Evolutionary conservation across 2,797 vertebrate genomes (phyloP).

Genomic region (Threskiornis aethiopicus): DNA sequence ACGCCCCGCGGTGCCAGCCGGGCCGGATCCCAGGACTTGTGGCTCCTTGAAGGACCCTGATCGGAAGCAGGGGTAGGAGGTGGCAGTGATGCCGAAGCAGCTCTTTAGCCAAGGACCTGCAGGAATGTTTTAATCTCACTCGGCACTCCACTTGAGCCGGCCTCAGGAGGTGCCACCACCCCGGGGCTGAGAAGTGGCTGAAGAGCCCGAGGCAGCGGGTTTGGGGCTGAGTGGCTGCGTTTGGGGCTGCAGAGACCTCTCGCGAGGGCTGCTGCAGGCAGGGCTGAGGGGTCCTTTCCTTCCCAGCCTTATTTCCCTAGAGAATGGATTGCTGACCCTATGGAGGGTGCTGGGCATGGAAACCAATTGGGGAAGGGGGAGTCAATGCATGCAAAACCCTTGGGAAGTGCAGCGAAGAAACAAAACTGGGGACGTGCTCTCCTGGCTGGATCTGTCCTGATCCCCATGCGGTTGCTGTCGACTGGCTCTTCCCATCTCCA

Average conservation of each 20-base stretch:
- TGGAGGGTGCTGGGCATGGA: not conserved
- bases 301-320: not conserved
- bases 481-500: not conserved
- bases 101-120: conserved; percentile 38
- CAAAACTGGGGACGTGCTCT: not conserved
- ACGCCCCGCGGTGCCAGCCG: not conserved
- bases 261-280: rapidly evolving
- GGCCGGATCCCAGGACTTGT: not conserved
- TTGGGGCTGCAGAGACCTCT: not conserved
- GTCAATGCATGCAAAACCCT: not conserved
- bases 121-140: conserved; percentile 32
- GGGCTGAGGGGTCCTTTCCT: not conserved
- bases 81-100: not conserved
- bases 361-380: not conserved
- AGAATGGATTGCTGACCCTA: not conserved
- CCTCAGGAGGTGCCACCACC: not conserved
- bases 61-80: not conserved
- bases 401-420: not conserved
- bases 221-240: not conserved
- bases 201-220: not conserved
- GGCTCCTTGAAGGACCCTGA: not conserved
- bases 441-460: not conserved
- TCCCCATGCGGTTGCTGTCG: rapidly evolving
- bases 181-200: not conserved
- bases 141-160: not conserved